These are phyloP conservation scores for Amblyjoppa fuscipennis DNA, from an alignment of 2,888 invertebrate species.

Conservation along the genomic window DNA sequence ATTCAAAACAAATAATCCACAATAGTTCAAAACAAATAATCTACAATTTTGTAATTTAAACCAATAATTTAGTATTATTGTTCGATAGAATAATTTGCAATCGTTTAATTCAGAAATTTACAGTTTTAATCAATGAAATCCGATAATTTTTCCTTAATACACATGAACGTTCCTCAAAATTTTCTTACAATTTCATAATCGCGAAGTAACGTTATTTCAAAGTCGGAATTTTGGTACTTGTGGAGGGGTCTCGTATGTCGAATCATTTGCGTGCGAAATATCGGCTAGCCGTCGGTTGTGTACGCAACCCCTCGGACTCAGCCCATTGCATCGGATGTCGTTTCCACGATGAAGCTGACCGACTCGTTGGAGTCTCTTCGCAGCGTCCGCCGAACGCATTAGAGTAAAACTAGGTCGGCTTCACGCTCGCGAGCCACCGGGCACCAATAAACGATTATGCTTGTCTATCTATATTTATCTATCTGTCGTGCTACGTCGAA, in stretches of 20 bases:
- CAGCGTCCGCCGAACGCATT: neutral
- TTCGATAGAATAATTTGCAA: no score
- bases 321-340: neutral
- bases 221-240: no score
- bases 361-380: neutral
- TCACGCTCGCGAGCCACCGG: neutral
- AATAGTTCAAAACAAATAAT: no score
- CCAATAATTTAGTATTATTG: no score
- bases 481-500: conserved; percentile 48
- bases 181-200: no score
- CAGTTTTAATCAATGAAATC: no score
- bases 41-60: no score
- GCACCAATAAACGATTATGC: conserved; percentile 2
- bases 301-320: neutral
- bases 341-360: conserved; percentile 7
- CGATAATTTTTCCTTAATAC: no score
- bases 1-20: no score
- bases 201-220: no score
- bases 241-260: neutral
- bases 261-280: neutral
- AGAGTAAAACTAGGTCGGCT: neutral
- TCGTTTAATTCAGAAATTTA: no score
- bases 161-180: no score
- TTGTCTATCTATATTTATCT: conserved; percentile 52
- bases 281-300: neutral